Conservation (phyloP, 2,888 invertebrate genomes). For the Himalopsyche kuldschensis region DNA sequence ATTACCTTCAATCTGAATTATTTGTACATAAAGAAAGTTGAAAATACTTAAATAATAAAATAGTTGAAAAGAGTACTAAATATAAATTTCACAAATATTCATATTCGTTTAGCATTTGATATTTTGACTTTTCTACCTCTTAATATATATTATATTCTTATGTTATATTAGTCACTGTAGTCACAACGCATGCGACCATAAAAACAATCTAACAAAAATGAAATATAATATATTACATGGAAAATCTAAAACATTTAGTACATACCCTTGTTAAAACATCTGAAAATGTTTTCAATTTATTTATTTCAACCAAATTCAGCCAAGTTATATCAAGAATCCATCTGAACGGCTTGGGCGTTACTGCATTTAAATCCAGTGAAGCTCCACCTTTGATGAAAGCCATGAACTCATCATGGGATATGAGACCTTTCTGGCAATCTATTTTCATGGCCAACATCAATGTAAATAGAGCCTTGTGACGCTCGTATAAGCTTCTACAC, state of each 20-base stretch:
- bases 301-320: slow-evolving; percentile 93
- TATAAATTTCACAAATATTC: too few species aligned
- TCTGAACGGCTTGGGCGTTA: slow-evolving; percentile 86
- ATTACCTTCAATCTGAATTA: slow-evolving; percentile 71
- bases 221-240: too few species aligned
- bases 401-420: slow-evolving; percentile 90
- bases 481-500: slow-evolving; percentile 87
- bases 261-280: slow-evolving; percentile 76
- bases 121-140: too few species aligned
- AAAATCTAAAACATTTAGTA: not conserved
- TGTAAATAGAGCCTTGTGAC: slow-evolving; percentile 90
- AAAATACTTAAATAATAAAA: too few species aligned
- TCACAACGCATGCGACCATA: too few species aligned
- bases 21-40: not conserved
- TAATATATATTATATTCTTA: too few species aligned
- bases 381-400: slow-evolving; percentile 96
- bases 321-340: slow-evolving; percentile 97
- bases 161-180: too few species aligned
- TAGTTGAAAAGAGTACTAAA: too few species aligned
- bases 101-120: too few species aligned
- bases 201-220: too few species aligned
- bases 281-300: slow-evolving; percentile 77
- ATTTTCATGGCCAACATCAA: slow-evolving; percentile 95
- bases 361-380: slow-evolving; percentile 89
- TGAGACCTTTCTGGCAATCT: slow-evolving; percentile 78